Percentiles rank a stretch among this genome's conserved stretches.
Evolutionary conservation across 1,140 invertebrate genomes (phyloP).

Genomic region (Leguminivora glycinivorella): DNA sequence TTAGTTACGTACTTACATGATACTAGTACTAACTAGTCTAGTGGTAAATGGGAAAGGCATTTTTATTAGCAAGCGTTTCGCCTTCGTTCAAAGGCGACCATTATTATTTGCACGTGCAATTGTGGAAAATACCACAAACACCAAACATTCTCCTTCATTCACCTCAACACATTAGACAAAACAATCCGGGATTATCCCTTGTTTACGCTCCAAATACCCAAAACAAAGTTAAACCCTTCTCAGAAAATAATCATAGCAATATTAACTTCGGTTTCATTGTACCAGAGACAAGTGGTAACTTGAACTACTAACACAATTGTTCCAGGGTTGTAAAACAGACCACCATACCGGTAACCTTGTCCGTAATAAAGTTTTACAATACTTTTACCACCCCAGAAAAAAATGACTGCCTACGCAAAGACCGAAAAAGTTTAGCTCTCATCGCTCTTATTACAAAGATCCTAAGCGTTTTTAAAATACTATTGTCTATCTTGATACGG

Average conservation of each 20-base stretch:
- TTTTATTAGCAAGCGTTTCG: too few relatives aligned
- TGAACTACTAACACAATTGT: slow-evolving; percentile 19
- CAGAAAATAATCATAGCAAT: slow-evolving; percentile 33
- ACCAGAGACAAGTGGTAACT: slow-evolving; percentile 22
- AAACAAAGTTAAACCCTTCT: slow-evolving; percentile 39
- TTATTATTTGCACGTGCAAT: neutral
- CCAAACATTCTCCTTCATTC: neutral
- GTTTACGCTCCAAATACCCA: slow-evolving; percentile 42
- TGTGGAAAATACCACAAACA: neutral
- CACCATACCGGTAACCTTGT: slow-evolving; percentile 17
- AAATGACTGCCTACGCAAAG: slow-evolving; percentile 11
- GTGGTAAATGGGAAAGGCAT: too few relatives aligned
- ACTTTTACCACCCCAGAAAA: slow-evolving; percentile 5
- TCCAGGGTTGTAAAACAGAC: slow-evolving; percentile 2
- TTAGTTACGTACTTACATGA: too few relatives aligned
- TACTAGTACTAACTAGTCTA: too few relatives aligned
- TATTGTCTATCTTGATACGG: too few relatives aligned
- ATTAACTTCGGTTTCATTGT: slow-evolving; percentile 17
- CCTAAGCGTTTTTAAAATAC: too few relatives aligned
- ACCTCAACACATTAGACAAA: neutral
- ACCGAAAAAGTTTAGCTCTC: too few relatives aligned
- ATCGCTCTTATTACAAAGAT: too few relatives aligned
- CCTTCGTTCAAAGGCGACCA: too few relatives aligned
- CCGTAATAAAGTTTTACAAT: slow-evolving; percentile 15
- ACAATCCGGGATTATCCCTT: slow-evolving; percentile 42